Evolutionary conservation across 2,797 vertebrate species (phyloP).

Genomic region (Sebastes diaconus): DNA sequence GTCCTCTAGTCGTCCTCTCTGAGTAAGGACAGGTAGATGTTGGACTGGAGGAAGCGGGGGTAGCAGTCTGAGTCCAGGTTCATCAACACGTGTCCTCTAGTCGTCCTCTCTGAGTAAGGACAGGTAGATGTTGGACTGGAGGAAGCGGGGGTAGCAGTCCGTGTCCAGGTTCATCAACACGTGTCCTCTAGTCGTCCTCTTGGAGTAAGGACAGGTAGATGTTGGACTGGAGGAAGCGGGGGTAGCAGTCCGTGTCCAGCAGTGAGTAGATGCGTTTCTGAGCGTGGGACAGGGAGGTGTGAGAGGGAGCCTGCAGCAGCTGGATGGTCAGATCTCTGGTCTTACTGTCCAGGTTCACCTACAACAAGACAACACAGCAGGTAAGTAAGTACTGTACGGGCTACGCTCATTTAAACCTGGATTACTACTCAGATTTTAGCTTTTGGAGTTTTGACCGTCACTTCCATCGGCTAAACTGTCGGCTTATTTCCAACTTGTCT

Average conservation of each 20-base stretch:
- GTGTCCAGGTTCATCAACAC: background rate
- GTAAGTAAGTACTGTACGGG: background rate
- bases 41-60: no score
- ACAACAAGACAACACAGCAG: background rate
- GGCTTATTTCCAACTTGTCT: background rate
- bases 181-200: slow-evolving; percentile 53
- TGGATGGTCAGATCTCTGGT: slow-evolving; percentile 84
- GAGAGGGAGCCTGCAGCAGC: slow-evolving; percentile 85
- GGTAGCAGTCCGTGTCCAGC: slow-evolving; percentile 87
- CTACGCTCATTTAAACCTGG: no score
- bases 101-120: slow-evolving; percentile 38
- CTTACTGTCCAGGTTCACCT: slow-evolving; percentile 88
- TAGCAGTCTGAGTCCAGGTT: background rate
- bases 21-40: no score
- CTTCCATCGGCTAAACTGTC: background rate
- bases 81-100: slow-evolving; percentile 14
- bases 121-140: no score
- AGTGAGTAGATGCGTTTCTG: slow-evolving; percentile 85
- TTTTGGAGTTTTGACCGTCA: no score
- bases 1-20: no score
- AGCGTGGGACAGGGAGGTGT: slow-evolving; percentile 78
- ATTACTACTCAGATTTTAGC: no score
- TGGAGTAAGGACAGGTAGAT: slow-evolving; percentile 78
- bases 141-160: no score
- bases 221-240: slow-evolving; percentile 85